Evolutionary conservation across 2,797 vertebrate genomes (phyloP).

Genomic region (Rallus crepitans): DNA sequence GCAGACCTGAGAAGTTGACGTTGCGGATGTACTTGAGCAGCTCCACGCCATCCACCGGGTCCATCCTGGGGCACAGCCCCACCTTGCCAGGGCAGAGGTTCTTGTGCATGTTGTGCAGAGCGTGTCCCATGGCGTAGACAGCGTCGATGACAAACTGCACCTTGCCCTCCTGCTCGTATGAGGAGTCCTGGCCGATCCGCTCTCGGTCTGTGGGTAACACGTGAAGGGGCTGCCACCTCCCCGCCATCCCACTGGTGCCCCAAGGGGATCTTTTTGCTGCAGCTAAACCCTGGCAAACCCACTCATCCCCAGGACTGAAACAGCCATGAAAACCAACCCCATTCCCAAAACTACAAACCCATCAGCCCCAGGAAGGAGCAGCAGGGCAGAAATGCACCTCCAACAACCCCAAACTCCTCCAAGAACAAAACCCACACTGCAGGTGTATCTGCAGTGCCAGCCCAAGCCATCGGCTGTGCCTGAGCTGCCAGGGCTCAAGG

Average conservation of each 20-base stretch:
- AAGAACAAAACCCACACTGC: no score
- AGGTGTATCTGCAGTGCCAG: not conserved
- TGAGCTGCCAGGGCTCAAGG: not conserved
- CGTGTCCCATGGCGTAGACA: slow-evolving; percentile 94
- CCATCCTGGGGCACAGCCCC: slow-evolving; percentile 91
- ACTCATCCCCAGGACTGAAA: not conserved
- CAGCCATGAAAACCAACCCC: not conserved
- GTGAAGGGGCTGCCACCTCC: not conserved
- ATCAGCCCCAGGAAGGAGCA: not conserved
- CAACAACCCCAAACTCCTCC: not conserved
- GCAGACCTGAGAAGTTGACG: slow-evolving; percentile 94
- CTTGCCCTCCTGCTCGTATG: slow-evolving; percentile 95
- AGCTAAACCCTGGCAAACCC: not conserved
- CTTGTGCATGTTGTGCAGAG: slow-evolving; percentile 93
- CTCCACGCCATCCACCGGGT: slow-evolving; percentile 88
- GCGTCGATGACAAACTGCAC: slow-evolving; percentile 96
- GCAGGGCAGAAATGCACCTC: not conserved
- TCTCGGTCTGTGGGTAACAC: slow-evolving; percentile 85
- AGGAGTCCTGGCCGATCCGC: slow-evolving; percentile 92
- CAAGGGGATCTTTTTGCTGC: not conserved
- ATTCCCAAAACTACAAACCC: not conserved
- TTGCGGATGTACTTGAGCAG: slow-evolving; percentile 94
- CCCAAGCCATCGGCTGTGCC: not conserved
- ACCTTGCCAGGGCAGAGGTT: slow-evolving; percentile 90
- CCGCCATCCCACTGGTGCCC: not conserved